Evolutionary conservation across 2,797 vertebrate genomes (phyloP).

Genomic region (Nyctalus aviator): DNA sequence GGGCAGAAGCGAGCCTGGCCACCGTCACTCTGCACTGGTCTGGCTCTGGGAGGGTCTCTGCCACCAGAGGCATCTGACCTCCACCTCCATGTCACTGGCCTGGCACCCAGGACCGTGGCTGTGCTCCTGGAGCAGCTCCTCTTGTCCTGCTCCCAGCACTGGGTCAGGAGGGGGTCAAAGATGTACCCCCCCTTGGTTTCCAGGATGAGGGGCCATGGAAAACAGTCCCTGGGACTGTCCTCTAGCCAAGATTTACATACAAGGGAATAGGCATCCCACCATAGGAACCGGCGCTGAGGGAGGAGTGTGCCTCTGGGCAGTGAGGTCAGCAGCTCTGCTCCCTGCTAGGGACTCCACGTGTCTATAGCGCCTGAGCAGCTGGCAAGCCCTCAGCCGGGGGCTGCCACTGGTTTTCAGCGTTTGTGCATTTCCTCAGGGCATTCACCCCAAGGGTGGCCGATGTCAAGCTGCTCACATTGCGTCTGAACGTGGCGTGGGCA

Average conservation of each 20-base stretch:
- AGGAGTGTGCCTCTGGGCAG: neutral
- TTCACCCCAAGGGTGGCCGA: neutral
- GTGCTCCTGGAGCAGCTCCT: neutral
- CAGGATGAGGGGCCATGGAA: conserved; percentile 16
- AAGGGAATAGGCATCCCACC: neutral
- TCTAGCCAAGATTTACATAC: conserved; percentile 45
- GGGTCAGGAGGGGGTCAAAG: neutral
- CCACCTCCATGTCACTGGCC: neutral
- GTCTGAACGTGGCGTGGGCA: neutral
- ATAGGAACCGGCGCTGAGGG: conserved; percentile 6
- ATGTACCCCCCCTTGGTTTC: conserved; percentile 19
- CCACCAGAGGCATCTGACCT: neutral
- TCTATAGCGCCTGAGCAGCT: neutral
- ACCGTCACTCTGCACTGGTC: rapidly evolving
- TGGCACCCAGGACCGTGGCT: neutral
- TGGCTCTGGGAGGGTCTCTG: neutral
- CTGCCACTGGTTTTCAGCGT: too few relatives aligned
- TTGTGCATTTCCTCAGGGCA: neutral
- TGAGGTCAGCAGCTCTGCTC: conserved; percentile 27
- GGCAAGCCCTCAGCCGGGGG: too few relatives aligned
- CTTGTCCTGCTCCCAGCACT: neutral
- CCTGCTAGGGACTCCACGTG: neutral
- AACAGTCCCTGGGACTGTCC: neutral
- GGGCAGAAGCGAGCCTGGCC: neutral
- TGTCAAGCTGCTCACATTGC: neutral